A percentile compares a stretch with the other conserved stretches of the same genome.
Evolutionary conservation across 2,113 vertebrate species (phyloP).

Genomic region (Equus przewalskii): DNA sequence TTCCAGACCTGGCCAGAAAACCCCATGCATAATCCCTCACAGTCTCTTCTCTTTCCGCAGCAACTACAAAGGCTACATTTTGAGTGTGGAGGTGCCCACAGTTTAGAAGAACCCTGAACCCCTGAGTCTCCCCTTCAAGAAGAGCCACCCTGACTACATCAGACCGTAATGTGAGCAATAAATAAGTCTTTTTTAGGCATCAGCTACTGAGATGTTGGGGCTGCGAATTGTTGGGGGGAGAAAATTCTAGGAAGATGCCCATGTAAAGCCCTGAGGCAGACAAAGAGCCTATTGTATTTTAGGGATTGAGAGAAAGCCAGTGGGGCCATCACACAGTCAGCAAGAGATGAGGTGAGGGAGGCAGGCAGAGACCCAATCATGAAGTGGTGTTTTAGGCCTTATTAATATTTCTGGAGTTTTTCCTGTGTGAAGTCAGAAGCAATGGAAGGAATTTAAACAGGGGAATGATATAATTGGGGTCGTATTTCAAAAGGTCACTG

Average conservation of each 20-base stretch:
- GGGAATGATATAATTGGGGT: background rate
- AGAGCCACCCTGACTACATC: background rate
- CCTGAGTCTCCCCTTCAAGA: background rate
- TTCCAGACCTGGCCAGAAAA: conserved; percentile 22
- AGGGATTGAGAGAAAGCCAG: background rate
- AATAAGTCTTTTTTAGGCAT: background rate
- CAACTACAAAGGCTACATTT: background rate
- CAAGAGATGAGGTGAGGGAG: background rate
- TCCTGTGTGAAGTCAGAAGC: background rate
- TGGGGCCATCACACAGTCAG: background rate
- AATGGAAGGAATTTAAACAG: conserved; percentile 26
- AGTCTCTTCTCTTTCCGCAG: background rate
- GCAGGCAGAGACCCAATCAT: background rate
- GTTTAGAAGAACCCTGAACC: background rate
- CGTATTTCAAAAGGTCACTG: background rate
- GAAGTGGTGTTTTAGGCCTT: background rate
- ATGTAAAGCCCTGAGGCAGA: background rate
- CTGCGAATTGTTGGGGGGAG: background rate
- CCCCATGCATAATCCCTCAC: background rate
- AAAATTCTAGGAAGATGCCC: background rate
- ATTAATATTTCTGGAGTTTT: conserved; percentile 10
- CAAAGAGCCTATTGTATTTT: background rate
- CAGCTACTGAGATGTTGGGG: background rate
- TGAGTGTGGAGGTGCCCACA: background rate
- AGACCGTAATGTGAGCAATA: background rate